Evolutionary conservation across 2,113 vertebrate genomes (phyloP).

Genomic region (Odocoileus hemionus): DNA sequence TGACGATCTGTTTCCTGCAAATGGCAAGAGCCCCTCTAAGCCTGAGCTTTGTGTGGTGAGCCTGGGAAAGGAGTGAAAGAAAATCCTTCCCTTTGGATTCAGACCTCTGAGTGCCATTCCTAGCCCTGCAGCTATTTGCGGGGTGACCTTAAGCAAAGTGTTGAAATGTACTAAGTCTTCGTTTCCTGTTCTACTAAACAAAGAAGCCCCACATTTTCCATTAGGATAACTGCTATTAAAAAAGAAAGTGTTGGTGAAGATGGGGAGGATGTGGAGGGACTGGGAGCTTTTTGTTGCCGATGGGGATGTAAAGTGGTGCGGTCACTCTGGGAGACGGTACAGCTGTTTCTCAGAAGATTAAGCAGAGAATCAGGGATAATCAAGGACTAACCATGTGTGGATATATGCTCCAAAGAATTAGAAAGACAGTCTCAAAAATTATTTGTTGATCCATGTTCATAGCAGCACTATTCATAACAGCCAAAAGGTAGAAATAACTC

Average conservation of each 20-base stretch:
- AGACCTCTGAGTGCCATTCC: not conserved
- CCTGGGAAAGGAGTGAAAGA: too few relatives aligned
- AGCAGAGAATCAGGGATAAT: too few relatives aligned
- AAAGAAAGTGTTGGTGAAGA: not conserved
- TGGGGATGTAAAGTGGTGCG: not conserved
- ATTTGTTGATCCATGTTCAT: accelerated
- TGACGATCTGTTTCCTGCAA: too few relatives aligned
- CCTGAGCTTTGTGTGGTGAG: accelerated
- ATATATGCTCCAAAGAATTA: not conserved
- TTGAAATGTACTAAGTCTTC: not conserved
- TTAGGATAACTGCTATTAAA: not conserved
- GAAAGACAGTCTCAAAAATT: not conserved
- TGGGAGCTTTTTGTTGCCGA: not conserved
- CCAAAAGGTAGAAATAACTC: not conserved
- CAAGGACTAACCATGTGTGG: not conserved
- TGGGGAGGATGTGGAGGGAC: too few relatives aligned
- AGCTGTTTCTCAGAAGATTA: not conserved
- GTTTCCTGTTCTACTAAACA: not conserved
- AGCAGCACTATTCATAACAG: too few relatives aligned
- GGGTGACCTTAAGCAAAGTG: not conserved
- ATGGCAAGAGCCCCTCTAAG: too few relatives aligned
- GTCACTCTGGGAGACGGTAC: accelerated
- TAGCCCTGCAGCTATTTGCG: accelerated
- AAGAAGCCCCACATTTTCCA: not conserved
- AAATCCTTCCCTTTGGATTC: not conserved